Conservation (phyloP, 2,113 vertebrate genomes). For the Paradoxurus hermaphroditus region DNA sequence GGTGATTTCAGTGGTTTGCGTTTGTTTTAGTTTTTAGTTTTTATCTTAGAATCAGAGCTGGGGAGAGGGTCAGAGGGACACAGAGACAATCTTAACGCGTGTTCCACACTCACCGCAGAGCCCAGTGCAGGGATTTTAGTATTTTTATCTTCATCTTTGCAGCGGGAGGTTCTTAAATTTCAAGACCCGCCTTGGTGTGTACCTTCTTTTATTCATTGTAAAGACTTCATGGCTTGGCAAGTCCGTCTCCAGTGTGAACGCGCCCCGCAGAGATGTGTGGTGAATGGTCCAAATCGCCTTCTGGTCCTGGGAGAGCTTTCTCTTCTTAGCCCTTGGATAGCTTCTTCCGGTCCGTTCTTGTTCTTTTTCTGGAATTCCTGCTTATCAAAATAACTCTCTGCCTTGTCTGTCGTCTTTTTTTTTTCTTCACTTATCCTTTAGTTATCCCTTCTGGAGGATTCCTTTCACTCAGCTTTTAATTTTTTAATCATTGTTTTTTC, state of each 20-base stretch:
- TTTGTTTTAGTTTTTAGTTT: too few species aligned
- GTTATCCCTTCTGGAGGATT: not conserved
- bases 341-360: conserved; percentile 1
- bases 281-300: not conserved
- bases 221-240: not conserved
- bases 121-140: not conserved
- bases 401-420: not conserved
- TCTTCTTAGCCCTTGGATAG: not conserved
- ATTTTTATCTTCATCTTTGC: not conserved
- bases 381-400: not conserved
- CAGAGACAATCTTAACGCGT: too few species aligned
- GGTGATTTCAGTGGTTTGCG: not conserved
- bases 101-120: too few species aligned
- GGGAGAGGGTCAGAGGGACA: too few species aligned
- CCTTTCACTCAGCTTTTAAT: not conserved
- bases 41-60: too few species aligned
- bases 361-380: not conserved
- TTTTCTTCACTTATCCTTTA: not conserved
- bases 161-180: not conserved
- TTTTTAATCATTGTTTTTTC: not conserved
- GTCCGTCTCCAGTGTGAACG: not conserved
- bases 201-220: not conserved
- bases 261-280: not conserved
- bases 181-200: not conserved
- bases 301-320: not conserved